Conservation (phyloP, 2,113 vertebrate genomes). For the Paramisgurnus dabryanus region DNA sequence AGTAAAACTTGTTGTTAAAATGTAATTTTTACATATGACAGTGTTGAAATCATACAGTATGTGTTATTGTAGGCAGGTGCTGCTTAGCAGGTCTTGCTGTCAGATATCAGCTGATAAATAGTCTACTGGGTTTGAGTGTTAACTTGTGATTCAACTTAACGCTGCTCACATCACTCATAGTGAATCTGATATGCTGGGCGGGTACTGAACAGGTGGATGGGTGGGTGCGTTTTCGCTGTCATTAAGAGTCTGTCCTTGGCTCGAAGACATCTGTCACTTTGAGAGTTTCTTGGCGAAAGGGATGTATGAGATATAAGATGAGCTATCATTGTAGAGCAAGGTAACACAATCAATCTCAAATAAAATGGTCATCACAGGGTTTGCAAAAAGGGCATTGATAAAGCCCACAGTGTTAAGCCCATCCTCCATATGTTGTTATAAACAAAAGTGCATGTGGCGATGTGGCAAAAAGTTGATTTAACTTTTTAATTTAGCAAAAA, state of each 20-base stretch:
- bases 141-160: conserved; percentile 16
- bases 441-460: background rate
- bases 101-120: conserved; percentile 37
- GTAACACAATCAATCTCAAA: conserved; percentile 65
- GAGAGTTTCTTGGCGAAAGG: conserved; percentile 67
- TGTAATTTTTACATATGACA: too few species aligned
- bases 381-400: conserved; percentile 23
- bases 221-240: conserved; percentile 53
- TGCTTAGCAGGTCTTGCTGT: conserved; percentile 5
- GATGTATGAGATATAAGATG: conserved; percentile 73
- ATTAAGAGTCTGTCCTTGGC: conserved; percentile 74
- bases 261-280: conserved; percentile 63
- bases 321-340: conserved; percentile 67
- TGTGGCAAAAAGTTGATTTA: background rate
- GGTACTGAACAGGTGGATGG: conserved; percentile 49
- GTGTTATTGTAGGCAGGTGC: too few species aligned
- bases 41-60: too few species aligned
- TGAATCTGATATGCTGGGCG: conserved; percentile 55
- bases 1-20: too few species aligned
- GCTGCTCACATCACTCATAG: conserved; percentile 31
- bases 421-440: background rate
- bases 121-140: conserved; percentile 10
- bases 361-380: conserved; percentile 53
- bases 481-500: too few species aligned
- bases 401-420: background rate